phyloP scores from a whole-genome alignment of 2,797 vertebrate species.

The Malacoraja senta region DNA sequence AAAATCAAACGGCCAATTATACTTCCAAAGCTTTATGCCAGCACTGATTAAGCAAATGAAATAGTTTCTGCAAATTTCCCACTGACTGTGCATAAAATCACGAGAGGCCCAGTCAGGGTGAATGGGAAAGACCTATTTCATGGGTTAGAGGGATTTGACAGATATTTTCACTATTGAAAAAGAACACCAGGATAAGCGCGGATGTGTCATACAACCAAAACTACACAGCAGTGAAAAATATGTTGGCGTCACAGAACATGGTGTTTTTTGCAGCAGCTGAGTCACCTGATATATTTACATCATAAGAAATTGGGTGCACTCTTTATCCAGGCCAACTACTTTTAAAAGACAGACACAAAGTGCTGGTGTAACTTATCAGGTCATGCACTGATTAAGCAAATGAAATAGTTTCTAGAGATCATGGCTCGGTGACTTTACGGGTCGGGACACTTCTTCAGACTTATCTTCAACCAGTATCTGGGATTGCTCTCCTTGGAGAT shows the following conservation, averaged over 20 bases:
- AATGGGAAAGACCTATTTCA: too few relatives aligned
- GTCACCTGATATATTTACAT: background rate
- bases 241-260: background rate
- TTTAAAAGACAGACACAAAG: background rate
- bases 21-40: background rate
- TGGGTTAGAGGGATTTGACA: too few relatives aligned
- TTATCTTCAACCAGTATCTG: too few relatives aligned
- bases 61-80: background rate
- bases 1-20: background rate
- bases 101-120: too few relatives aligned
- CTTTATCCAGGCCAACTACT: background rate
- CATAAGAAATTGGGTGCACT: background rate
- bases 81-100: background rate
- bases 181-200: too few relatives aligned
- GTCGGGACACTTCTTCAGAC: too few relatives aligned
- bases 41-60: background rate
- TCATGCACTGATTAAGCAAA: too few relatives aligned
- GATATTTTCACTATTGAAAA: too few relatives aligned
- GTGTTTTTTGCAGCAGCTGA: background rate
- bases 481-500: too few relatives aligned
- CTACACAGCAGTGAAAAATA: background rate
- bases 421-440: too few relatives aligned
- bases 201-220: background rate
- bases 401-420: too few relatives aligned
- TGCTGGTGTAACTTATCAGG: too few relatives aligned